Evolutionary conservation across 2,888 invertebrate species (phyloP), one percentile per base, ranked within the genome.

Genomic region (Lasioglossum lativentre): DNA sequence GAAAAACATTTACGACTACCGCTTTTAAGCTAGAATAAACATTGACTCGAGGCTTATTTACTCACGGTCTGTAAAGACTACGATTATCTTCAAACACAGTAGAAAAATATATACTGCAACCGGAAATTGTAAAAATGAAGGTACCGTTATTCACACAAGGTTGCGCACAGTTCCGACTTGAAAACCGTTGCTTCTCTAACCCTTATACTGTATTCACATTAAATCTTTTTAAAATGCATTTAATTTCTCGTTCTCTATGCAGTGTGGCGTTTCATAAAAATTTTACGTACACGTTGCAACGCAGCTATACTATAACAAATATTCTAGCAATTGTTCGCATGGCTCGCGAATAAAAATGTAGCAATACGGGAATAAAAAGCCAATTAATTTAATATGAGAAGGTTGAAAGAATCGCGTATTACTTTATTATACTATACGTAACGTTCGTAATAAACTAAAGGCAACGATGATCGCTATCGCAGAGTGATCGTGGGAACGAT

Each of bases 401-500:
- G 47, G 23, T 52, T 8, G 8, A 52, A 52, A 47, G 47, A 52
- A 52, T 52, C n/a, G 52, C 10, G 52, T n/a, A 52, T 52, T 52
- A n/a, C 6, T 52, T 52, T 23, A 52, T 52, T 52, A 52, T 63
- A n/a, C 6, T 14, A 14, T 30, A 38, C 38, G 23, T 12, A n/a
- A n/a, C 40, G 68, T 34, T 68, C n/a, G 40, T 12, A 38, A n/a
- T 38, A 38, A 38, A 38, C 38, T n/a, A 68, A 68, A 38, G 23
- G 23, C 38, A n/a, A 5, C 45, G 52, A 79, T 79, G 52, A n/a
- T n/a, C 19, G 38, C 4, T 66, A 75, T 70, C n/a, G 14, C 16
- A 1, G 27, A 3, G 8, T 19, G 4, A 52, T 10, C n/a, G 52
- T 27, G 38, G n/a, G 68, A 74, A 56, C 38, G 84, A 83, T 72